phyloP scores from a whole-genome alignment of 2,888 invertebrate genomes.

The Schizotus pectinicornis region DNA sequence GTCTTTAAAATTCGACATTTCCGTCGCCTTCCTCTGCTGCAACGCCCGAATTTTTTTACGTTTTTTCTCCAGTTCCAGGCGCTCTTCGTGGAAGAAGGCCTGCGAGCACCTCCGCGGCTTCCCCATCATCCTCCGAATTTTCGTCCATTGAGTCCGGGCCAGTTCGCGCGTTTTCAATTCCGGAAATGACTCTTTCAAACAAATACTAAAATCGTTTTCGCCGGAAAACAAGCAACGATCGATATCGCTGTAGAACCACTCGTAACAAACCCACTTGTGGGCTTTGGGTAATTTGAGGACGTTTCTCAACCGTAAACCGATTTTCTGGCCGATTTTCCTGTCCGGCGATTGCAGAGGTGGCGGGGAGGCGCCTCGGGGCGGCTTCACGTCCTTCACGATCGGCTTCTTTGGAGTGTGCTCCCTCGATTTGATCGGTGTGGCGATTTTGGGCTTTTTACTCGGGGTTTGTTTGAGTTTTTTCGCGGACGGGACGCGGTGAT shows the following conservation, averaged over 20 bases:
- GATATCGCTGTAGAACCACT: slow-evolving; percentile 99
- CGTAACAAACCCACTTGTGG: slow-evolving; percentile 99
- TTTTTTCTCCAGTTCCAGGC: slow-evolving; percentile 87
- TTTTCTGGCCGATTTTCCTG: slow-evolving; percentile 85
- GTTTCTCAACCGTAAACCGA: slow-evolving; percentile 88
- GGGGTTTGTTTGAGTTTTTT: slow-evolving; percentile 69
- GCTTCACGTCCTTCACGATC: slow-evolving; percentile 38
- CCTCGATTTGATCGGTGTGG: slow-evolving; percentile 43
- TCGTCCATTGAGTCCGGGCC: slow-evolving; percentile 92
- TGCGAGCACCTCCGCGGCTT: slow-evolving; percentile 94
- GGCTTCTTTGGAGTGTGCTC: slow-evolving; percentile 19
- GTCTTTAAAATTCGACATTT: slow-evolving; percentile 79
- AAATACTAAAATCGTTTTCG: slow-evolving; percentile 95
- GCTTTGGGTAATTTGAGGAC: slow-evolving; percentile 96
- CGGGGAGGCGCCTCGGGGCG: slow-evolving; percentile 50
- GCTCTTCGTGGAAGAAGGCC: slow-evolving; percentile 95
- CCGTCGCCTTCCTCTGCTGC: slow-evolving; percentile 88
- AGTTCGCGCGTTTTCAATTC: slow-evolving; percentile 84
- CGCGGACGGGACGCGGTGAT: slow-evolving; percentile 75
- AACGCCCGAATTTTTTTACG: slow-evolving; percentile 89
- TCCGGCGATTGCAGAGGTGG: slow-evolving; percentile 70
- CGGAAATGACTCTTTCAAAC: slow-evolving; percentile 93
- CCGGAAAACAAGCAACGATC: slow-evolving; percentile 94
- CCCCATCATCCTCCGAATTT: slow-evolving; percentile 94
- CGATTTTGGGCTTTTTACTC: slow-evolving; percentile 53